Evolutionary conservation across 2,113 vertebrate species (phyloP).

Genomic region (Callionymus lyra): DNA sequence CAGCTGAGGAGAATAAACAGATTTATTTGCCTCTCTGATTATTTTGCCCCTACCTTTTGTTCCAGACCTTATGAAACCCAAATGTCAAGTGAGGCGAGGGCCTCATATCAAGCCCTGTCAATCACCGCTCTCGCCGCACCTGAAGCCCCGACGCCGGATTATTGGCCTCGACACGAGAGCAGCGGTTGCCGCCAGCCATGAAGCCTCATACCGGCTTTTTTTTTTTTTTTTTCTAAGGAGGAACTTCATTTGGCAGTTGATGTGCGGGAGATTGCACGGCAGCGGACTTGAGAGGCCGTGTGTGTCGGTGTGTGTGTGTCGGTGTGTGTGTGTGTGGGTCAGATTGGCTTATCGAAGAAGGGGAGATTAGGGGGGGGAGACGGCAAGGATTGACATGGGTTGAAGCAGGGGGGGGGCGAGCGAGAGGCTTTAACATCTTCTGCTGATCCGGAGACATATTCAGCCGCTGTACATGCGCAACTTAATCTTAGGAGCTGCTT

Average conservation of each 20-base stretch:
- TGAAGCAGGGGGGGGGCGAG: slow-evolving; percentile 14
- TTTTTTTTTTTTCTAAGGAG: slow-evolving; percentile 48
- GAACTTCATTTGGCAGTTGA: slow-evolving; percentile 67
- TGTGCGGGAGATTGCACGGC: slow-evolving; percentile 54
- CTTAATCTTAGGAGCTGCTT: slow-evolving; percentile 28
- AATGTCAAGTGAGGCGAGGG: slow-evolving; percentile 73
- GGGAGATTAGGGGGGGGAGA: slow-evolving; percentile 16
- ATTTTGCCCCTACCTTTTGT: slow-evolving; percentile 67
- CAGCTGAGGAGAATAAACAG: slow-evolving; percentile 64
- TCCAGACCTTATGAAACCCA: slow-evolving; percentile 71
- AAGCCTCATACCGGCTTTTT: slow-evolving; percentile 30
- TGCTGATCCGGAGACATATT: slow-evolving; percentile 36
- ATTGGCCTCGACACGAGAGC: slow-evolving; percentile 62
- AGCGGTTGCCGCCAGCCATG: slow-evolving; percentile 35
- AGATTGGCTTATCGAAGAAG: slow-evolving; percentile 27
- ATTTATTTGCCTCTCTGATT: slow-evolving; percentile 70
- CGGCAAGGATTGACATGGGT: slow-evolving; percentile 17
- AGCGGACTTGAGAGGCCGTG: slow-evolving; percentile 38
- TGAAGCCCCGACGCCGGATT: slow-evolving; percentile 58
- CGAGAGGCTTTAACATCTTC: slow-evolving; percentile 33
- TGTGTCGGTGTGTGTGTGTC: slow-evolving; percentile 13
- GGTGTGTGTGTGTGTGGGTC: slow-evolving; percentile 4
- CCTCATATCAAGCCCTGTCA: slow-evolving; percentile 65
- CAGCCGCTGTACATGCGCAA: slow-evolving; percentile 34
- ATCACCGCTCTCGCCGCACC: slow-evolving; percentile 56